Evolutionary conservation across 2,113 vertebrate species (phyloP).

Genomic region (Boleophthalmus pectinirostris): DNA sequence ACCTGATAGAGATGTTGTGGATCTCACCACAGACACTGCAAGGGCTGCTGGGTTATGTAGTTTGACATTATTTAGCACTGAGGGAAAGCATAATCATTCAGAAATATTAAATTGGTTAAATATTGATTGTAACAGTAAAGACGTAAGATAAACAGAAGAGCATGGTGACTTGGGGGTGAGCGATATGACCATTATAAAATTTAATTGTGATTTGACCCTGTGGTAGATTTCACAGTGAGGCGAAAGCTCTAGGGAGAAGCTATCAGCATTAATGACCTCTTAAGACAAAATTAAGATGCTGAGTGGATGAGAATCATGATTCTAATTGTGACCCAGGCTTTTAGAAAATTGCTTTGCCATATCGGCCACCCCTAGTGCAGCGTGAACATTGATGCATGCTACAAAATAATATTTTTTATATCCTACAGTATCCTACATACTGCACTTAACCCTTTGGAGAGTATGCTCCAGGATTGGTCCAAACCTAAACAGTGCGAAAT

Average conservation of each 20-base stretch:
- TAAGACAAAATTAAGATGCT: neutral
- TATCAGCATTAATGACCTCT: neutral
- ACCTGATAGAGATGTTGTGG: conserved; percentile 91
- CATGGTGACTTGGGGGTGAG: neutral
- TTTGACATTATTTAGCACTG: conserved; percentile 27
- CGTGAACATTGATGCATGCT: neutral
- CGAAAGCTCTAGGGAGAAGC: neutral
- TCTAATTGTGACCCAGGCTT: neutral
- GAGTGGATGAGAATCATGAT: neutral
- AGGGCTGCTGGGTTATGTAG: conserved; percentile 78
- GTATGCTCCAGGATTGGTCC: neutral
- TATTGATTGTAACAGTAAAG: neutral
- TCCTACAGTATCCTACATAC: neutral
- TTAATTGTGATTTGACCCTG: neutral
- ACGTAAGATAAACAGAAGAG: neutral
- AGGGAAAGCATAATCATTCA: neutral
- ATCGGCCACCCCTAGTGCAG: neutral
- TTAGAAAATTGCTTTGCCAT: neutral
- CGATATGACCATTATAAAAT: neutral
- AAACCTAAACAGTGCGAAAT: neutral
- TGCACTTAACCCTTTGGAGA: neutral
- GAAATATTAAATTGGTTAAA: neutral
- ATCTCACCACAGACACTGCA: conserved; percentile 85
- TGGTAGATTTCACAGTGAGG: neutral
- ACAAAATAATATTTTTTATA: neutral